phyloP scores from a whole-genome alignment of 2,797 vertebrate genomes.

The Thripadectes ignobilis region DNA sequence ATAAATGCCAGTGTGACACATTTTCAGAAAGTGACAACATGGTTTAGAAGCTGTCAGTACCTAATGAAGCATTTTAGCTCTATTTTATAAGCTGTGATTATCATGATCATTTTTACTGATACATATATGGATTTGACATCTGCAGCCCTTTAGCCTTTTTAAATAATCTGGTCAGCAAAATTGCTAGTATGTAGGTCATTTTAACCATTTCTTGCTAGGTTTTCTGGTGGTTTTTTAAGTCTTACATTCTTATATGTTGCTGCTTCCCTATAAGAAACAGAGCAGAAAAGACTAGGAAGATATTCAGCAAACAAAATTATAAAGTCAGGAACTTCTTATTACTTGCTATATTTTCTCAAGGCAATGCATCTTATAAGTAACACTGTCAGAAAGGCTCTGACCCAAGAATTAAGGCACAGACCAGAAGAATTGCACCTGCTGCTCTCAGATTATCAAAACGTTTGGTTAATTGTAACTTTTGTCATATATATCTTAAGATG shows the following conservation, averaged over 20 bases:
- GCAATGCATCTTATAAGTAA: not conserved
- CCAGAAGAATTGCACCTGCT: not conserved
- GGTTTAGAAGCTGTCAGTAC: constrained; percentile 59
- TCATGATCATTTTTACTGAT: constrained; percentile 60
- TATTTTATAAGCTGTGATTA: constrained; percentile 63
- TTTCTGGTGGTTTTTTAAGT: not conserved
- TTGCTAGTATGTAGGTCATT: constrained; percentile 48
- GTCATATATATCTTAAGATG: not conserved
- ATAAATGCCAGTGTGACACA: constrained; percentile 35
- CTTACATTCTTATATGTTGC: not conserved
- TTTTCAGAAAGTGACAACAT: constrained; percentile 63
- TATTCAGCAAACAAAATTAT: not conserved
- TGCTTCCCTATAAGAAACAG: not conserved
- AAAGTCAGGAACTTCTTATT: constrained; percentile 24
- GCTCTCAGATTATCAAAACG: not conserved
- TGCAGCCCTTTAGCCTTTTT: constrained; percentile 43
- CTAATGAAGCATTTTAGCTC: constrained; percentile 62
- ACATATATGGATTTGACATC: constrained; percentile 18
- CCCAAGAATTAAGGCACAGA: not conserved
- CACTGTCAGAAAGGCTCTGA: not conserved
- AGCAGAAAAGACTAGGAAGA: not conserved
- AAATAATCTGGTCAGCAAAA: constrained; percentile 60
- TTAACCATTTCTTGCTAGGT: constrained; percentile 37
- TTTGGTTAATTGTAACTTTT: not conserved
- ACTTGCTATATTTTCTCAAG: not conserved